Base-by-base conservation (phyloP, 1,140 invertebrate genomes). In the Bombus sibiricus region DNA sequence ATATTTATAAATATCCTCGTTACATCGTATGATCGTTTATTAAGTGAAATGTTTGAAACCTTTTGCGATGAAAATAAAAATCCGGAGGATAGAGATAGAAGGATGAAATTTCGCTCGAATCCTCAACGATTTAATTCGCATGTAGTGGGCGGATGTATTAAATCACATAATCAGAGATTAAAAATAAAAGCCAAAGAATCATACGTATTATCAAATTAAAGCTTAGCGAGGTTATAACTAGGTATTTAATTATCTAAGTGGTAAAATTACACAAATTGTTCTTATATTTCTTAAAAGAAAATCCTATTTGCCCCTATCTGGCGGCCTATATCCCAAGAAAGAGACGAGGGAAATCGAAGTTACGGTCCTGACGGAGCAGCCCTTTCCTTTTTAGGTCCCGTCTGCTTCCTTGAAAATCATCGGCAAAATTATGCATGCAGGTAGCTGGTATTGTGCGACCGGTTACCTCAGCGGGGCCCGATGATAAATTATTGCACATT, bases 401-500 rank as follows among this genome's bases (percentile, higher is more conserved):
- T 83, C 87, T 82, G 71, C 91, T 92, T 88, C 83, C 90, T 90
- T 87, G 85, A 88, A 91, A 92, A 92, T 92, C 86, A 91, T 91
- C 84, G 84, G 57, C 68, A 89, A 92, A 93, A 93, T 94, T 92
- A 93, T 92, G 90, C 83, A 92, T 91, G 93, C 93, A 94, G 93
- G 93, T 94, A 94, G 89, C 89, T 88, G 34, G 82, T 78, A 93
- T 94, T 92, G 92, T 93, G 86, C 81, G 86, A 85, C 81, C 90
- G 86, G 85, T 92, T 84, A 92, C 90, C 92, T 92, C 92, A 91
- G 90, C 93, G 90, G 92, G 92, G 90, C 91, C 90, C 92, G 92
- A 95, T 94, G 94, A 94, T 95, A 95, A 95, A 95, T 95, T 93
- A 94, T 94, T 89, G 86, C 92, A 89, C 93, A 93, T 94, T 93